Evolutionary conservation across 2,797 vertebrate genomes (phyloP).

Genomic region (Eulemur mongoz): DNA sequence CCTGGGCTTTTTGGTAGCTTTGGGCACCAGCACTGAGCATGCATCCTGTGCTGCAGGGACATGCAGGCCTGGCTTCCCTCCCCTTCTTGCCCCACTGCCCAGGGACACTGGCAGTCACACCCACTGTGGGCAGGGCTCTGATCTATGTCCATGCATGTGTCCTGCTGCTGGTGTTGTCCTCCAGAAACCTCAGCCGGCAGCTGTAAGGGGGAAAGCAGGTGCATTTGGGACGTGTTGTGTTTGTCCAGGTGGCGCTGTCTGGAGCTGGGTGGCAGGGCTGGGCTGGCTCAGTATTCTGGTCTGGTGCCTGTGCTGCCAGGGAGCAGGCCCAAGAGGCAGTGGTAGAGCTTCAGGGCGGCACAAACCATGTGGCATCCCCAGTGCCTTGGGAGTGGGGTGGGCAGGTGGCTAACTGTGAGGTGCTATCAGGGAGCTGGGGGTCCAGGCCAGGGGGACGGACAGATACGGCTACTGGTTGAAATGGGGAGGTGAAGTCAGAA

Average conservation of each 20-base stretch:
- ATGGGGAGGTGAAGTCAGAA: neutral
- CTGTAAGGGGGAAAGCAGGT: neutral
- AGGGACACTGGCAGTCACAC: neutral
- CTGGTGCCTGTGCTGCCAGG: neutral
- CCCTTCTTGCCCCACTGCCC: neutral
- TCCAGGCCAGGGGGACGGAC: neutral
- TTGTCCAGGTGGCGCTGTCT: neutral
- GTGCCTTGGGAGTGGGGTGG: neutral
- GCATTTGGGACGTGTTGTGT: neutral
- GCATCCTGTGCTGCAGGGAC: neutral
- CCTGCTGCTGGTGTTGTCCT: neutral
- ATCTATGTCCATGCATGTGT: neutral
- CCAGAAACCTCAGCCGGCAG: neutral
- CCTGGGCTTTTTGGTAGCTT: neutral
- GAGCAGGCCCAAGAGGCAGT: neutral
- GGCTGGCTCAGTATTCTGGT: neutral
- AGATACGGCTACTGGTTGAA: neutral
- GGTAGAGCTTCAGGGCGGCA: neutral
- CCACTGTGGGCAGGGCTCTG: neutral
- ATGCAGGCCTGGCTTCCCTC: neutral
- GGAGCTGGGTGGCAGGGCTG: neutral
- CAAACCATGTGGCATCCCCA: neutral
- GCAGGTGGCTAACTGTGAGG: neutral
- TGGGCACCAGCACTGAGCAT: accelerated
- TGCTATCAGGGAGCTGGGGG: neutral